A percentile compares a stretch with the other conserved stretches of the same genome.
phyloP scores from a whole-genome alignment of 2,888 invertebrate genomes.

The Periphyllus acericola region DNA sequence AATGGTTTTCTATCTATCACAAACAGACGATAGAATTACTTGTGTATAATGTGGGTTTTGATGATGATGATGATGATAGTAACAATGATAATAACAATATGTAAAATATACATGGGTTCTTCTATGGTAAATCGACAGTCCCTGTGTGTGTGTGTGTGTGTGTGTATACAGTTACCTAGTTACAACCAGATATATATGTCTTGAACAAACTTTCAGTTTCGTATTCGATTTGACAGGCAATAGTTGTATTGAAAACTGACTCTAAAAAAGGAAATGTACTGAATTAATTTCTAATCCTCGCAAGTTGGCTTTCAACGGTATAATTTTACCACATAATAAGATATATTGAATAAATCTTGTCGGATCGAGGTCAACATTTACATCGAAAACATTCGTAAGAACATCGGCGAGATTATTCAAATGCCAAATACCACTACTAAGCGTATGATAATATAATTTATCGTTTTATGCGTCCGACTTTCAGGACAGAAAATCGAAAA shows the following conservation, averaged over 20 bases:
- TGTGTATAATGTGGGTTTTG: background rate
- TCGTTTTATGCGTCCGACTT: background rate
- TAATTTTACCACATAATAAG: background rate
- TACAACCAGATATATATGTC: background rate
- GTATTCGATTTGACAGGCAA: background rate
- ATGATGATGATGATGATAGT: background rate
- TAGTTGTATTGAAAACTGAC: background rate
- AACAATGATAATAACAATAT: background rate
- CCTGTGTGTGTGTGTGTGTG: background rate
- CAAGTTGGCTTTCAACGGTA: background rate
- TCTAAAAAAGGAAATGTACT: background rate
- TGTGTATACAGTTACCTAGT: background rate
- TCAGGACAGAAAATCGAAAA: background rate
- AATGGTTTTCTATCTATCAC: background rate
- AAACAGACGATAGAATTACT: background rate
- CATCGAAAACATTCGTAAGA: background rate
- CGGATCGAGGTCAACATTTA: background rate
- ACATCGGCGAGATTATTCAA: background rate
- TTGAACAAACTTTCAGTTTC: slow-evolving; percentile 8
- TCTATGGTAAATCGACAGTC: background rate
- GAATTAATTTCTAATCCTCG: background rate
- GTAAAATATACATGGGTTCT: background rate
- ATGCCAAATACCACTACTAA: background rate
- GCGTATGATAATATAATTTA: background rate
- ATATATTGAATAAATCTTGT: background rate